Conservation (phyloP, 2,888 invertebrate species). For the Nesidiocoris tenuis region DNA sequence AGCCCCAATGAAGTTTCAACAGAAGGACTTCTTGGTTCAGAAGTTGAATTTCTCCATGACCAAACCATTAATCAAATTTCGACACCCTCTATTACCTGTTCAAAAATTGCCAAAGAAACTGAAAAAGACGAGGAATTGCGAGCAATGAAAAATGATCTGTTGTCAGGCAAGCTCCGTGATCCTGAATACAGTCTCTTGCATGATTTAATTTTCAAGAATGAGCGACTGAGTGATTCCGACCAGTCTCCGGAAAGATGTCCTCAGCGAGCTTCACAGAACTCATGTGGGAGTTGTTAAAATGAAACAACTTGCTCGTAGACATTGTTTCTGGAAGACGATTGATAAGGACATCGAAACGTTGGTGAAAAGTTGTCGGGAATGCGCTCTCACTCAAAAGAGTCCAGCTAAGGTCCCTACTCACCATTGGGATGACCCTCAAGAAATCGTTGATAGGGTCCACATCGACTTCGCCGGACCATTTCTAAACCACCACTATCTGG, state of each 20-base stretch:
- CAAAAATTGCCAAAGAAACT: constrained; percentile 7
- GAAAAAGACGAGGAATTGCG: not conserved
- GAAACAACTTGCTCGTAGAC: constrained; percentile 51
- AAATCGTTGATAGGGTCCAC: constrained; percentile 15
- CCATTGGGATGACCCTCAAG: constrained; percentile 16
- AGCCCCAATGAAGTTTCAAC: too few relatives aligned
- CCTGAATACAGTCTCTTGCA: constrained; percentile 4
- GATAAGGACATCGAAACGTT: constrained; percentile 51
- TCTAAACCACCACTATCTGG: not conserved
- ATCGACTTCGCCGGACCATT: constrained; percentile 8
- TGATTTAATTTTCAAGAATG: constrained; percentile 41
- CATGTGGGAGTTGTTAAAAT: constrained; percentile 51
- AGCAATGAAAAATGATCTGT: constrained; percentile 15
- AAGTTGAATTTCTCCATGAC: constrained; percentile 1
- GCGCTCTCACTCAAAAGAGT: constrained; percentile 25
- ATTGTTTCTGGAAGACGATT: constrained; percentile 51
- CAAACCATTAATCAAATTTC: constrained; percentile 21
- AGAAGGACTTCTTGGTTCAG: not conserved
- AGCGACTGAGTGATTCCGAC: constrained; percentile 47
- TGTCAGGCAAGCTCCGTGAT: constrained; percentile 2
- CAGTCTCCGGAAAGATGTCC: constrained; percentile 43
- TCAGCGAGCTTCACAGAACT: constrained; percentile 50
- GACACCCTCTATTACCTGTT: not conserved
- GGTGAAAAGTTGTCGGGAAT: constrained; percentile 49
- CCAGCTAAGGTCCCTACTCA: constrained; percentile 17